Base-by-base conservation (phyloP, 2,113 vertebrate species). In the Hippoglossus stenolepis region DNA sequence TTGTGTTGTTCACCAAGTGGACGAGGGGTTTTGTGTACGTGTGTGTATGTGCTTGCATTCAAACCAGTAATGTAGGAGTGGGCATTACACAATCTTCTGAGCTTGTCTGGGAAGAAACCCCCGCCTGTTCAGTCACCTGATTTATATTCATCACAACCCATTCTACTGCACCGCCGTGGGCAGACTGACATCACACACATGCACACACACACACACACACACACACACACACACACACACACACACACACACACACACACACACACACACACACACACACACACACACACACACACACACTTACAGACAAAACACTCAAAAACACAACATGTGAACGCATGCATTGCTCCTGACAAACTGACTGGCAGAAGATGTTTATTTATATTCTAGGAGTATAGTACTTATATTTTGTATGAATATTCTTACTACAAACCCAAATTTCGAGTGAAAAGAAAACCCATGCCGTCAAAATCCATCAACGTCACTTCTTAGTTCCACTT, bases 61-160 rank as follows among this genome's bases (percentile, higher is more conserved):
- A 78, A 80, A 85, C 64, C 81, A 87, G 75, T 84, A 53, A 81
- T 86, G 92, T 86, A 89, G 91, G 90, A 90, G 92, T 91, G 85
- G 85, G 87, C 90, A 90, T 93, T 90, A 86, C 89, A 93, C 90
- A 93, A 93, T 92, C 85, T 88, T 89, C 84, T 83, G 89, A 79
- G 90, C 78, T 87, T 82, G 85, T 91, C 90, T 91, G 85, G 80
- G 86, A 91, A 92, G 85, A 90, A 92, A 87, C 84, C 88, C 80
- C 68, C 14, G 80, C 90, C 87, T 93, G 92, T 93, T 91, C 90
- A 89, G 92, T 94, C 93, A 94, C 93, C 94, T 94, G 92, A 93
- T 95, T 95, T 94, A 95, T 92, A 95, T 94, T 93, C 94, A 93
- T 87, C 75, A 73, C 65, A 72, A 82, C 74, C 82, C 90, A 93